Conservation (phyloP, 2,797 vertebrate species). For the Alfaro cultratus region DNA sequence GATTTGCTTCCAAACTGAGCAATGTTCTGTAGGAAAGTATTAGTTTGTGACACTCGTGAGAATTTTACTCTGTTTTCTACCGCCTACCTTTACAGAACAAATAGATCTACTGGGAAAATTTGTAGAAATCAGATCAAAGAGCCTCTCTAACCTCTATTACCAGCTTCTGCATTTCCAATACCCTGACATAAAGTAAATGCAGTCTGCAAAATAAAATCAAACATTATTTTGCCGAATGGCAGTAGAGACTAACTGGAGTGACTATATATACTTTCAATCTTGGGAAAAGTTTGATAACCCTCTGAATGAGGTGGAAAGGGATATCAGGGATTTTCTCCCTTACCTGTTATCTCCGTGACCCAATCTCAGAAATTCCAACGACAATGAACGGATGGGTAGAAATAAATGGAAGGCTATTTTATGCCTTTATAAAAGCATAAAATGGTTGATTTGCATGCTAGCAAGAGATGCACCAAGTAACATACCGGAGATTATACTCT, state of each 20-base stretch:
- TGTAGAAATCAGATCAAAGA: neutral
- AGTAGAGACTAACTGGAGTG: neutral
- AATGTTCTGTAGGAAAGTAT: neutral
- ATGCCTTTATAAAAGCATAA: neutral
- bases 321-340: neutral
- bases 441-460: neutral
- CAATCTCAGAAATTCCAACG: neutral
- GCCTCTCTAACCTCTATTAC: neutral
- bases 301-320: neutral
- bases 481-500: neutral
- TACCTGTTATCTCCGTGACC: neutral
- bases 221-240: neutral
- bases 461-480: neutral
- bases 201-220: neutral
- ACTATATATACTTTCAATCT: neutral
- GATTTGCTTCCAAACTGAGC: neutral
- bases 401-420: neutral
- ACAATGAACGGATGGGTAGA: neutral
- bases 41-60: neutral
- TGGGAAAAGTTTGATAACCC: neutral
- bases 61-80: neutral
- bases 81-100: neutral
- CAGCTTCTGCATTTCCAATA: neutral
- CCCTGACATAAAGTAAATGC: neutral
- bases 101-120: neutral